Base-by-base conservation (phyloP, 1,140 invertebrate genomes). In the Xylocopa sonorina region DNA sequence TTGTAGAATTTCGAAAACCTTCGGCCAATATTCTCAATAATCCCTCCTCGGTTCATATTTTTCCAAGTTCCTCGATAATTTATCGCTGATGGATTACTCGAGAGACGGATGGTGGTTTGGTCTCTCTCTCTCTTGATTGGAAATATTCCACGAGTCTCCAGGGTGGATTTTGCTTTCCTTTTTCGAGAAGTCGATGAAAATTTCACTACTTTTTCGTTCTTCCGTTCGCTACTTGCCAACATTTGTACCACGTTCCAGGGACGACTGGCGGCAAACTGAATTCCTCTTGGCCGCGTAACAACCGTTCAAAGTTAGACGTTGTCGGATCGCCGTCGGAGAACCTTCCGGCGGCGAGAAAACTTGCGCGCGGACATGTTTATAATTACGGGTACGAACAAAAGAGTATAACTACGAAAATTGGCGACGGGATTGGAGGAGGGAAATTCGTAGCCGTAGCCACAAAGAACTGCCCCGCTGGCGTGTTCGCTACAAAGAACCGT, bases 401-500 rank as follows among this genome's bases (percentile, higher is more conserved):
- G 74, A 77, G 67, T 69, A 69, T 67, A 77, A 69, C 64, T 46
- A 64, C 67, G 74, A 57, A 69, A 77, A 77, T 77, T 77, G 53
- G 64, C 10, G 51, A 53, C 53, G 50, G 51, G 51, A 66, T 53
- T 9, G 55, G 38, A 55, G 53, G 69, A 46, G 41, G 41, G 63
- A 68, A 68, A 76, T 69, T 77, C 74, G 74, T 69, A 46, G 50
- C n/a, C 58, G 58, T 34, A 14, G 12, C 67, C 66, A 77, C 74
- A 77, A 77, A 77, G 74, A 68, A 51, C 10, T 32, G 29, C 16
- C 16, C 43, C n/a, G 16, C 63, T 57, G 27, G 43, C 27, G 16
- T 66, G 43, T 18, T 66, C 48, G 34, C 55, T 55, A 84, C 82
- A 84, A 85, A 85, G 73, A 76, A 84, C 63, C 81, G 78, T 80